Base-by-base conservation (phyloP, 1,140 invertebrate species). In the Zaprionus tsacasi region DNA sequence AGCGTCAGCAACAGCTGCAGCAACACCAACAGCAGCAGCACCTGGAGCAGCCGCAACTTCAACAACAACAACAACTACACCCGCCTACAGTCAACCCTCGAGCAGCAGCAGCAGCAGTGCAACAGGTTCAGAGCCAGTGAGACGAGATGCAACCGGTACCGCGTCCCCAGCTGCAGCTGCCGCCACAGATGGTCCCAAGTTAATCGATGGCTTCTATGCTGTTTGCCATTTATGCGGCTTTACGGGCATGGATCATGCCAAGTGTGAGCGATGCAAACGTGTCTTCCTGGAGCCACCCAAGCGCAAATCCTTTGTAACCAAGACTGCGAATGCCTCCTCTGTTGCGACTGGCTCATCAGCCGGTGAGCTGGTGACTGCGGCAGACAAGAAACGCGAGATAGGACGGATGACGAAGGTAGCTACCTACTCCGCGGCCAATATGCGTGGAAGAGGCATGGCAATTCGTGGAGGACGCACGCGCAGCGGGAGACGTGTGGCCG, bases 161-260 rank as follows among this genome's bases (percentile, higher is more conserved):
- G 81, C 91, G 43, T 78, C 93, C 7, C 78, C 86, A 7, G 81
- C 92, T n/a, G 90, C 92, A 12, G 33, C 35, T 12, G 43, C 21
- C n/a, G n/a, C 67, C 8, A 56, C 66, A 0, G 85, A 83, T 2
- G 56, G 83, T 59, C 72, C 95, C 13, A 95, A 95, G 74, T 94
- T 94, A 65, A 93, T 96, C 17, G 94, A 95, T 17, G 96, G 96
- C 43, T 95, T 94, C 91, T 92, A 95, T 56, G 96, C 96, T 17
- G 93, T 96, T 1, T 97, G 96, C 92, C 94, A 94, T 59, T 93
- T 93, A 67, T 97, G 96, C 82, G 96, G 96, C 21, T 95, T 95
- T 76, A 94, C 95, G 52, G 96, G 96, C 13, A 93, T 94, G 78
- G 95, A 96, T 89, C 96, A 96, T 88, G 95, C 95, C 82, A 94